Evolutionary conservation across 30 jellyfish, hydroid and myxozoan species (phyloP), one percentile per base, ranked within the genome.

Genomic region (Pelagia noctiluca): DNA sequence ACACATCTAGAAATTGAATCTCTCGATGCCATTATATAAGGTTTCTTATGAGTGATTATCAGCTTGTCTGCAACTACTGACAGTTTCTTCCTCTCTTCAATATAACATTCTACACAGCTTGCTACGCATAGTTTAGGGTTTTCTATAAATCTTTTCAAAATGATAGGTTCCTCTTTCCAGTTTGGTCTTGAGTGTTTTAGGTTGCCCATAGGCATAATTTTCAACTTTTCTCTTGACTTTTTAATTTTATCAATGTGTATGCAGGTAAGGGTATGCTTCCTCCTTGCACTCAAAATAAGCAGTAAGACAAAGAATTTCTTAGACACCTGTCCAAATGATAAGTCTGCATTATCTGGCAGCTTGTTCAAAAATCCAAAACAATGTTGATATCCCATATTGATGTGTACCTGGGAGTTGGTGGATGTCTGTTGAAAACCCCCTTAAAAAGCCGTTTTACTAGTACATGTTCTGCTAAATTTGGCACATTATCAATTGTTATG

Each of bases 301-400:
- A 78, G 25, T 16, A 66, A 78, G 81, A 25, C 62, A 35, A 63
- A 69, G 10, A 46, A 10, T 63, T 78, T 78, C 21, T 31, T 30
- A 19, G 50, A 78, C n/a, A 78, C 71, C 34, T 31, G 29, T 35
- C 62, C 60, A 32, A 78, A 61, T 21, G 71, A 57, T 18, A 57
- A 63, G 22, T 63, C 42, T 16, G 61, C 80, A 63, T 57, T 57
- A 33, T 32, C 48, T 25, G 25, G 70, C 83, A 24, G 32, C 61
- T 36, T 61, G 23, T 35, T 30, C 28, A 78, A 75, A 10, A 61
- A 25, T 35, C n/a, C 32, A 78, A 37, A 18, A 78, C 89, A 35
- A 22, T 63, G 65, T 60, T 37, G 64, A 78, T 63, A 78, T 78
- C 89, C 89, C 89, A 78, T 57, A 60, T 78, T 60, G 35, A 38